phyloP scores from a whole-genome alignment of 2,797 vertebrate species.

The Falco novaeseelandiae region DNA sequence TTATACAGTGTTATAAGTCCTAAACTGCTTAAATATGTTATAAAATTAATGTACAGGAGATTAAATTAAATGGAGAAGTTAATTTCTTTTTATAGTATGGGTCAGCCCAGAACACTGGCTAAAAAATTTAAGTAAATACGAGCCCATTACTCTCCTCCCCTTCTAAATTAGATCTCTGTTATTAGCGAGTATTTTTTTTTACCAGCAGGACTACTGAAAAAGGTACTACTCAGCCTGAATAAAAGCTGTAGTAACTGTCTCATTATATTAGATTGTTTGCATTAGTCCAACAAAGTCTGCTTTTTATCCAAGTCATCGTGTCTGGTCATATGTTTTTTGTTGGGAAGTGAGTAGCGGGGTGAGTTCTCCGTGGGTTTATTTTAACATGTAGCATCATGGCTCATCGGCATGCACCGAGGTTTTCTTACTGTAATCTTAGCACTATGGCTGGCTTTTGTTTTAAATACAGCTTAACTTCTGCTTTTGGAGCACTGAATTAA shows the following conservation, averaged over 20 bases:
- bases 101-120: background rate
- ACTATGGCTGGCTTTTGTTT: background rate
- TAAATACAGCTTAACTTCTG: background rate
- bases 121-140: background rate
- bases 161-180: background rate
- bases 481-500: slow-evolving; percentile 29
- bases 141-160: background rate
- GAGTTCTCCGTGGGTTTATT: background rate
- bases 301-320: background rate
- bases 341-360: background rate
- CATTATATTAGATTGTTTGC: background rate
- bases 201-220: background rate
- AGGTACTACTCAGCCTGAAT: background rate
- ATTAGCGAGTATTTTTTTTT: background rate
- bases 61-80: background rate
- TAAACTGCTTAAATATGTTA: background rate
- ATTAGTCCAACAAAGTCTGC: background rate
- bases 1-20: background rate
- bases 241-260: background rate
- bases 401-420: background rate
- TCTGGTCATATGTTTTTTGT: background rate
- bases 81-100: background rate
- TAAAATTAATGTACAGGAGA: background rate
- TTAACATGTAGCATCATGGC: background rate
- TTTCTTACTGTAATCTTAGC: background rate